Evolutionary conservation across 2,797 vertebrate species (phyloP), one percentile per base, ranked within the genome.

Genomic region (Lepus townsendii): DNA sequence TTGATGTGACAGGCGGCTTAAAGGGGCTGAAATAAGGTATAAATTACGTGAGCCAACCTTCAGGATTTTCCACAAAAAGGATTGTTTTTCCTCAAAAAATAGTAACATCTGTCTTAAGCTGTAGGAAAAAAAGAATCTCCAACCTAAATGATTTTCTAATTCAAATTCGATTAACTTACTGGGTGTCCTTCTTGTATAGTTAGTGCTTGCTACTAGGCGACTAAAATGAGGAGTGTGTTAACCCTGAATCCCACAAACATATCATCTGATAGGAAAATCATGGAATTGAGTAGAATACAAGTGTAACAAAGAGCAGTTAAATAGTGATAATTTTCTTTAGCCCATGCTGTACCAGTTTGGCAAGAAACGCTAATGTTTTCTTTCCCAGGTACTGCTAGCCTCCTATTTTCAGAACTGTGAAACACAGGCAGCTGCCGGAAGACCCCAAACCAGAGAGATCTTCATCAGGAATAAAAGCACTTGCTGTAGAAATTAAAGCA

Each of bases 401-500:
- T 83, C 72, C 38, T 80, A 84, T 69, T 87, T 76, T 65, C 79
- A 72, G 60, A 71, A 73, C 73, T 91, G 35, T 24, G 42, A 92
- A 83, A 89, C 88, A 88, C 94, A 97, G 84, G 77, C 92, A 96
- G 87, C 24, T 63, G 9, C 68, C 4, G 27, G 75, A 75, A 75
- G 60, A 57, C 27, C 32, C 32, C 54, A 57, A 66, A 72, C 88
- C 65, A 54, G 30, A 69, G 57, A 90, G 57, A 35, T 89, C 42
- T 93, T 73, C 65, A 3, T 12, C 10, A 80, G 22, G 38, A 92
- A 66, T 62, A 90, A 93, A 90, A 73, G 72, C 60, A 62, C 38
- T 84, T 47, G 47, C 66, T 92, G 94, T 68, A 57, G 35, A 63
- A 90, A 93, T 96, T 90, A 91, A 96, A 93, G 26, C 65, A 88